These are phyloP conservation scores for Regulus satrapa DNA, from an alignment of 2,113 vertebrate species.

Conservation along the genomic window DNA sequence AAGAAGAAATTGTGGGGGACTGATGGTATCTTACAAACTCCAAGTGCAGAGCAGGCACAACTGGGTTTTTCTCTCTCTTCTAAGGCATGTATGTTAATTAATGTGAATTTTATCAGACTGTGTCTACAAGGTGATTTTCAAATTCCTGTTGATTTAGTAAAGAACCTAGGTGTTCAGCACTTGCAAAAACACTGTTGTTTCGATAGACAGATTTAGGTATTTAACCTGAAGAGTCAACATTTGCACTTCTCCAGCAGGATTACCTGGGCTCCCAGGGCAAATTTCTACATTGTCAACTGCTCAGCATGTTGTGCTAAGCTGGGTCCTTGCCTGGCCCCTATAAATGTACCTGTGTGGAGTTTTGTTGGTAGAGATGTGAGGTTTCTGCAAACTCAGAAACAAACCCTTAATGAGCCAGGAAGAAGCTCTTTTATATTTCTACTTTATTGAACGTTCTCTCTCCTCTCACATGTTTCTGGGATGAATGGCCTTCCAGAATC, in stretches of 20 bases:
- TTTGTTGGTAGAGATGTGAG: background rate
- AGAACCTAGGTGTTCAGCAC: background rate
- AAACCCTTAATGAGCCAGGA: background rate
- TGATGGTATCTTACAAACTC: background rate
- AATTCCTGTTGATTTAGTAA: background rate
- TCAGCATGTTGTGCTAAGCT: background rate
- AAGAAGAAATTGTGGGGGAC: background rate
- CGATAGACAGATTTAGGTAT: background rate
- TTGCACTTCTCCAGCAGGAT: background rate
- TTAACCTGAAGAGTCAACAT: constrained; percentile 33
- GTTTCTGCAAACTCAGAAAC: background rate
- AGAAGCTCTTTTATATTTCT: background rate
- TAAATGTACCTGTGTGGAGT: background rate
- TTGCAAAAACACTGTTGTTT: background rate
- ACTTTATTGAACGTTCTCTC: accelerated
- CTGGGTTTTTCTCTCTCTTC: background rate
- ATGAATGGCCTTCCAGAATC: background rate
- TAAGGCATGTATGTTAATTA: background rate
- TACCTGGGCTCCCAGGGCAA: background rate
- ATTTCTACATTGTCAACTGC: background rate
- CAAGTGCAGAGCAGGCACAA: background rate
- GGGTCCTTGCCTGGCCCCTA: background rate
- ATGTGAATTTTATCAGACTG: background rate
- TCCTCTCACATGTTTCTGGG: background rate
- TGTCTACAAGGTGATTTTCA: background rate